phyloP scores from a whole-genome alignment of 2,888 invertebrate genomes.

The Harpalus rufipes region DNA sequence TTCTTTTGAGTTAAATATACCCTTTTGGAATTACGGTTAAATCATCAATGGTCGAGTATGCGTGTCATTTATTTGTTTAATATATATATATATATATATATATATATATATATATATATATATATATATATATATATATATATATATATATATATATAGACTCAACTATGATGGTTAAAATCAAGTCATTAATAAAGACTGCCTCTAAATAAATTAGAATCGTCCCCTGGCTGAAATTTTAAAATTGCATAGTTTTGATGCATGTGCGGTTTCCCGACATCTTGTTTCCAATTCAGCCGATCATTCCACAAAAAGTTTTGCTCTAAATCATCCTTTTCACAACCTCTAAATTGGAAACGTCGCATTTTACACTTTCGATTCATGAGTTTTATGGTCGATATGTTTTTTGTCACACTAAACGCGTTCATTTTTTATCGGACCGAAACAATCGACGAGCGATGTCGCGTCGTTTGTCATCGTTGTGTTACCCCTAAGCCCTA shows the following conservation, averaged over 20 bases:
- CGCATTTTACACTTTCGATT: conserved; percentile 18
- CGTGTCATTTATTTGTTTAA: no score
- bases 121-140: no score
- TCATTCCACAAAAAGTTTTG: conserved; percentile 2
- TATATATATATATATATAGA: no score
- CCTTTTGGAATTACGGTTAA: neutral
- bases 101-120: no score
- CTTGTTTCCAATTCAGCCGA: neutral
- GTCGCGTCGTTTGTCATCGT: conserved; percentile 28
- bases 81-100: no score
- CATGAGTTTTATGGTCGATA: conserved; percentile 25
- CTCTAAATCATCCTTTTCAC: conserved; percentile 16
- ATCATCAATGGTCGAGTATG: no score
- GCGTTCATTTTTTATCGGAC: conserved; percentile 19
- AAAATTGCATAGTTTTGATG: neutral
- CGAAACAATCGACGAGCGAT: conserved; percentile 28
- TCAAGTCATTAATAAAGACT: no score
- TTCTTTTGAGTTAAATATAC: neutral
- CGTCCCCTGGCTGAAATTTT: no score
- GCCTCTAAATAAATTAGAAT: no score
- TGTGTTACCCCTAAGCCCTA: conserved; percentile 1
- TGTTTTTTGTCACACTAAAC: conserved; percentile 17
- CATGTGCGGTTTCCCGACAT: neutral
- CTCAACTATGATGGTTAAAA: no score
- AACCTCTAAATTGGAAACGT: conserved; percentile 12